These are phyloP conservation scores for Meiosimyza decipiens DNA, from an alignment of 2,888 invertebrate genomes.

Conservation along the genomic window DNA sequence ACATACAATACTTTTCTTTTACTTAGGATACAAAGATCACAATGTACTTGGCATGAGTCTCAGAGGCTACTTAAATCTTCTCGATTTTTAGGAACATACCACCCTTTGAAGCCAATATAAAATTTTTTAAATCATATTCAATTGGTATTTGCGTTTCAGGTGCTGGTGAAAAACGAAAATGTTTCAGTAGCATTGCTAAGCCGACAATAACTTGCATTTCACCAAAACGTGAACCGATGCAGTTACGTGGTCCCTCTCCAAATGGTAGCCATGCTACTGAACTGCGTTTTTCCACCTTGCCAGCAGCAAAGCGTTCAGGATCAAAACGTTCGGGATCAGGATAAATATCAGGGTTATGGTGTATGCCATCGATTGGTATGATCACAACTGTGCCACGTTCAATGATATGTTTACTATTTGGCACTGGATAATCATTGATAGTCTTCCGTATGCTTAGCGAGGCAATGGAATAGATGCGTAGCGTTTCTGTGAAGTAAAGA, in stretches of 20 bases:
- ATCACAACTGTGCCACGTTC: constrained; percentile 69
- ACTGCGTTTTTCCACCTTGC: constrained; percentile 54
- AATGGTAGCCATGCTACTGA: constrained; percentile 59
- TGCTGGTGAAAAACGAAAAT: constrained; percentile 53
- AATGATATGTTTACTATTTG: constrained; percentile 63
- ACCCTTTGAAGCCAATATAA: constrained; percentile 51
- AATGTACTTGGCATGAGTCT: too few relatives aligned
- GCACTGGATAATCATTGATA: constrained; percentile 58
- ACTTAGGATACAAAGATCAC: too few relatives aligned
- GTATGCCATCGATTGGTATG: constrained; percentile 69
- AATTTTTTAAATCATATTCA: constrained; percentile 47
- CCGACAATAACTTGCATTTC: constrained; percentile 61
- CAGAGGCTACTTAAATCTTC: constrained; percentile 30
- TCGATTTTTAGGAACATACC: constrained; percentile 57
- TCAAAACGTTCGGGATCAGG: constrained; percentile 67
- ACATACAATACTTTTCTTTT: too few relatives aligned
- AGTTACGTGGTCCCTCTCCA: constrained; percentile 62
- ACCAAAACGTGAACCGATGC: constrained; percentile 64
- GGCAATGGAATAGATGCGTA: constrained; percentile 67
- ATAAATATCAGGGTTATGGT: constrained; percentile 66
- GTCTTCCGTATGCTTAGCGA: constrained; percentile 60
- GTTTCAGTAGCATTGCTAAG: constrained; percentile 52
- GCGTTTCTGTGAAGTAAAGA: constrained; percentile 60
- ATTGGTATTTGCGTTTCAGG: constrained; percentile 54
- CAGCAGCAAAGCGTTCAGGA: constrained; percentile 66